Evolutionary conservation across 2,113 vertebrate genomes (phyloP).

Genomic region (Saccopteryx bilineata): DNA sequence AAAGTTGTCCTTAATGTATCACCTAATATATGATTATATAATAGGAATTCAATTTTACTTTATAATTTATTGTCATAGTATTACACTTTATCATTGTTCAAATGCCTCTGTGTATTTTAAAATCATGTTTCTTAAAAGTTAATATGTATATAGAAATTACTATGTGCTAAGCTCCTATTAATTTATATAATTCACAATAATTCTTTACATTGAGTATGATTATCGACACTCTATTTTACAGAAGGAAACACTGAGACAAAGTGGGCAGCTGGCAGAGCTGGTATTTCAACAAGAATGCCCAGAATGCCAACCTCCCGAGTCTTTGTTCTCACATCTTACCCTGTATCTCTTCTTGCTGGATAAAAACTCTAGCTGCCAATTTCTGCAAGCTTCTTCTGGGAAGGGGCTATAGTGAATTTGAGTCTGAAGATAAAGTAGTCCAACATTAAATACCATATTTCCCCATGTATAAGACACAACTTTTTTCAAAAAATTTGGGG

Average conservation of each 20-base stretch:
- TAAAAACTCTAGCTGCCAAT: background rate
- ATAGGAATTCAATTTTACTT: background rate
- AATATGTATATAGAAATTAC: background rate
- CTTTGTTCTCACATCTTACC: background rate
- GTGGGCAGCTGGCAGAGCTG: background rate
- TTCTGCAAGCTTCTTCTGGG: background rate
- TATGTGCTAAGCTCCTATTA: background rate
- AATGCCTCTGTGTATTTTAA: background rate
- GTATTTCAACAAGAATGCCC: background rate
- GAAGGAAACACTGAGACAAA: background rate
- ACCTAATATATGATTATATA: background rate
- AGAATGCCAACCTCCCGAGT: background rate
- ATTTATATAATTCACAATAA: background rate
- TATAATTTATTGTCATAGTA: background rate
- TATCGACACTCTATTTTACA: background rate
- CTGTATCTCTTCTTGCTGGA: background rate
- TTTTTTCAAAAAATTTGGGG: too few species aligned
- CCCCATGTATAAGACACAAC: too few species aligned
- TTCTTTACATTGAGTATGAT: background rate
- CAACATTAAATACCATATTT: background rate
- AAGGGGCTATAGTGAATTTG: background rate
- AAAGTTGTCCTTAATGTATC: background rate
- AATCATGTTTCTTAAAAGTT: background rate
- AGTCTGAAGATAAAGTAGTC: background rate
- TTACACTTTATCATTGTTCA: background rate